Percentiles rank a stretch among this genome's conserved stretches.
Conservation (phyloP, 92 coral and sea anemone genomes). For the Porites evermanni region DNA sequence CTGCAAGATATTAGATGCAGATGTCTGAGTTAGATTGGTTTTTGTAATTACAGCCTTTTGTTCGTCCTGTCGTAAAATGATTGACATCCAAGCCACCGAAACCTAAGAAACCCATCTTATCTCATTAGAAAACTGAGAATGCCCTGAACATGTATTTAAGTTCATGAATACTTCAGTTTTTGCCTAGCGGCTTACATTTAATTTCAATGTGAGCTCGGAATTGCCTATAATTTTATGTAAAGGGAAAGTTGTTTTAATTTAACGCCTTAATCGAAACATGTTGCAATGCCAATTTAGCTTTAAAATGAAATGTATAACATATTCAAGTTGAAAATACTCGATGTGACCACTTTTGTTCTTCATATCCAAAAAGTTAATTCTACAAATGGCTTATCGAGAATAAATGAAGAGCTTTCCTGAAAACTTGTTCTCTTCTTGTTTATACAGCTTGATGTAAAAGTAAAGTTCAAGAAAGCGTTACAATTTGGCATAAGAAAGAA, state of each 20-base stretch:
- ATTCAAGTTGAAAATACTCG: too few species aligned
- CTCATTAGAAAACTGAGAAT: neutral
- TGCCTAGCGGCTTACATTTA: neutral
- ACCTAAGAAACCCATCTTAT: too few species aligned
- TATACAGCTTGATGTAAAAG: slow-evolving; percentile 16
- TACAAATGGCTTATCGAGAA: too few species aligned
- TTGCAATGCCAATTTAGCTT: neutral
- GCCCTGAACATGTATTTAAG: neutral
- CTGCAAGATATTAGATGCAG: too few species aligned
- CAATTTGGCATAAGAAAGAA: too few species aligned
- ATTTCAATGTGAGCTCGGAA: neutral
- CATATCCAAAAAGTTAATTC: too few species aligned
- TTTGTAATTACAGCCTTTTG: too few species aligned
- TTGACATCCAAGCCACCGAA: neutral
- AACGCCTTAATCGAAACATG: neutral
- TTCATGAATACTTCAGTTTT: neutral
- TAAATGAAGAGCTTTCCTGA: neutral
- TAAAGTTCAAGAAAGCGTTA: neutral
- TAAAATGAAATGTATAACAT: too few species aligned
- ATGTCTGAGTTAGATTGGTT: too few species aligned
- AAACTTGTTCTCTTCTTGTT: neutral
- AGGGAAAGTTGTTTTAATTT: too few species aligned
- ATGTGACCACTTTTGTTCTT: too few species aligned
- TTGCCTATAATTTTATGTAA: neutral
- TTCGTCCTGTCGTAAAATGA: neutral